phyloP scores from a whole-genome alignment of 2,113 vertebrate genomes.

The Eira barbara region DNA sequence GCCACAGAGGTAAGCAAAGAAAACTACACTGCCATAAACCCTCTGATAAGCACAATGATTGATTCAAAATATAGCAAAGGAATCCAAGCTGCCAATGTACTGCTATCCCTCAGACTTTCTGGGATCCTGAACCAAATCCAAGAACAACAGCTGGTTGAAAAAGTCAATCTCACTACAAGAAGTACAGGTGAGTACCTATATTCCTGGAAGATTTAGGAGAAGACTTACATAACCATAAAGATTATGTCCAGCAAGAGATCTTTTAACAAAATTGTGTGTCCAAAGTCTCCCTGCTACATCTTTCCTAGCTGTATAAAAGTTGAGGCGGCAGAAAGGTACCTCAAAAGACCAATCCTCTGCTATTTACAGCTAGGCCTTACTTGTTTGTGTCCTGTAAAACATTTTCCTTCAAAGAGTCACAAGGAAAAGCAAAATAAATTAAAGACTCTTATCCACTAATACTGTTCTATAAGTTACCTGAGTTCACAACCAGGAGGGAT shows the following conservation, averaged over 20 bases:
- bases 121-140: neutral
- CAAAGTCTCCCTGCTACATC: neutral
- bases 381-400: neutral
- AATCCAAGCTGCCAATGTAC: neutral
- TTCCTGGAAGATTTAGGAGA: neutral
- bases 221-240: neutral
- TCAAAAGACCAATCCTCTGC: neutral
- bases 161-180: neutral
- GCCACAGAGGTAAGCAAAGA: neutral
- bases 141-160: neutral
- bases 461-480: neutral
- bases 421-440: neutral
- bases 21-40: fast-evolving
- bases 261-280: neutral
- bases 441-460: neutral
- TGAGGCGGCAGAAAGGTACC: neutral
- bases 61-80: neutral
- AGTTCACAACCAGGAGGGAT: neutral
- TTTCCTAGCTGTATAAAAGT: neutral
- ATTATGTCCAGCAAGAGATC: neutral
- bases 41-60: conserved; percentile 37
- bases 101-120: conserved; percentile 41
- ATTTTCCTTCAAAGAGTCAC: neutral
- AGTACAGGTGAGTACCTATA: neutral
- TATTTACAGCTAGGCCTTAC: neutral